Evolutionary conservation across 1,140 invertebrate species (phyloP), one percentile per base, ranked within the genome.

Genomic region (Orussus abietinus): DNA sequence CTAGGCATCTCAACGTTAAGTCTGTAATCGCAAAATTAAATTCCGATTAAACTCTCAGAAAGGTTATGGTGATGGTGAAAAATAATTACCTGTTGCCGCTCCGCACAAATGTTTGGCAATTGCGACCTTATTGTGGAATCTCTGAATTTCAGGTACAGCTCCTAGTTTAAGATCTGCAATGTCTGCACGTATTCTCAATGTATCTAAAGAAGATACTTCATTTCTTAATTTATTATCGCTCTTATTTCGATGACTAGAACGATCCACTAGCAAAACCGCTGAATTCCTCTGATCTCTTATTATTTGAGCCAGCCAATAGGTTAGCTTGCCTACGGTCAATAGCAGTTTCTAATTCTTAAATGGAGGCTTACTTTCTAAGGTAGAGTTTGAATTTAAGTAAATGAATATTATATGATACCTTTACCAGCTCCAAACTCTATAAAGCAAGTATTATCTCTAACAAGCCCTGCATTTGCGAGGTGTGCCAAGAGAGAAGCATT

Each of bases 341-440:
- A 43, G 37, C 11, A 38, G 22, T 28, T 15, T n/a, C n/a, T n/a
- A n/a, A n/a, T n/a, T n/a, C n/a, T n/a, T n/a, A n/a, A n/a, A n/a
- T n/a, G n/a, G n/a, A n/a, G n/a, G n/a, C n/a, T n/a, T n/a, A n/a
- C n/a, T n/a, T n/a, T n/a, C n/a, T n/a, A n/a, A n/a, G n/a, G n/a
- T 9, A 17, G 12, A 14, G 10, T 18, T 47, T 19, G 19, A 31
- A 30, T 25, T 36, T 34, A 35, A 6, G 22, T 25, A 20, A 26
- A 42, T 31, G 13, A 43, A 3, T 45, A 18, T 36, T 36, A 13
- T 38, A 18, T 30, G 3, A 58, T 70, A 79, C 88, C 90, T 80
- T 85, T 88, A n/a, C 90, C 90, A 15, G 89, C 88, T 5, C 90
- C 90, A 64, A 92, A 84, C 66, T 94, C 90, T 37, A 92, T 80